phyloP scores from a whole-genome alignment of 2,113 vertebrate genomes.

The Colius striatus region DNA sequence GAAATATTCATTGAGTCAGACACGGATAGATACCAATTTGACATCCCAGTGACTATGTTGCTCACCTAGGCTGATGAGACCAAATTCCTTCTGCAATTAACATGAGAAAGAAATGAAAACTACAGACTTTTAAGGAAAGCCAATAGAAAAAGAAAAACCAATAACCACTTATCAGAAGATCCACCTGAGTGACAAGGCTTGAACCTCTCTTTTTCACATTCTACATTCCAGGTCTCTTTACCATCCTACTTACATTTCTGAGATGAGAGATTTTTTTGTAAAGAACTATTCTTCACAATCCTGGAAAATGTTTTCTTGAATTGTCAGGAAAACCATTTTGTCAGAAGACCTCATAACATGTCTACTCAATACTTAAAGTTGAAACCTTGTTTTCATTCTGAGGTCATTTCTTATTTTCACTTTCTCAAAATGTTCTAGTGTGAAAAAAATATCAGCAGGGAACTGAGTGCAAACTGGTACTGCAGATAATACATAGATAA shows the following conservation, averaged over 20 bases:
- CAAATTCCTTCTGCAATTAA: neutral
- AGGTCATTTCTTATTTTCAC: neutral
- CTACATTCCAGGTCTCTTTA: neutral
- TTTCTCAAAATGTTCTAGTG: neutral
- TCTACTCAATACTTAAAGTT: neutral
- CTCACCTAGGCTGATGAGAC: neutral
- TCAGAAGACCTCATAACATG: neutral
- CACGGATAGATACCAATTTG: neutral
- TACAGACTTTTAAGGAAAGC: neutral
- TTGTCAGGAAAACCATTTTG: slow-evolving; percentile 6
- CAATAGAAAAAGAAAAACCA: neutral
- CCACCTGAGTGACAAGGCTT: neutral
- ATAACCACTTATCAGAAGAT: neutral
- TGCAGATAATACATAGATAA: neutral
- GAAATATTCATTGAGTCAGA: neutral
- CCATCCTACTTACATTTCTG: neutral
- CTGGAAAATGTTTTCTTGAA: neutral
- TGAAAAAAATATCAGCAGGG: neutral
- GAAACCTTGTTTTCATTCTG: neutral
- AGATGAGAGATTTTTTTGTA: neutral
- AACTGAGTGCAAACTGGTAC: neutral
- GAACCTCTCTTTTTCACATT: neutral
- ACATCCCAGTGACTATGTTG: neutral
- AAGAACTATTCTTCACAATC: neutral
- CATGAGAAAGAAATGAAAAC: neutral